A percentile compares a stretch with the other conserved stretches of the same genome.
Conservation (phyloP, 2,113 vertebrate species). For the Corythornis vintsioides region DNA sequence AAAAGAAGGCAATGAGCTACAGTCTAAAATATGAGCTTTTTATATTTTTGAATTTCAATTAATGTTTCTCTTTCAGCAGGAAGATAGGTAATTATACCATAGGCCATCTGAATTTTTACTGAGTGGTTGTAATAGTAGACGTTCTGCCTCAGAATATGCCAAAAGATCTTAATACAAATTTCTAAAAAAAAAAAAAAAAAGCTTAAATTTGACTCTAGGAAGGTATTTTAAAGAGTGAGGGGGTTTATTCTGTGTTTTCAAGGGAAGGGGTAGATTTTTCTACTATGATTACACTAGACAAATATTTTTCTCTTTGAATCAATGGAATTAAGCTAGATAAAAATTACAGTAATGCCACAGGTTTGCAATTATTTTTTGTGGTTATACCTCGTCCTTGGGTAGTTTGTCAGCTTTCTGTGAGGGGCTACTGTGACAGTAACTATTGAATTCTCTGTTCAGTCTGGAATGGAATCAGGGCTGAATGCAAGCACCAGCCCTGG, state of each 20-base stretch:
- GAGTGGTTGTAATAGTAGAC: background rate
- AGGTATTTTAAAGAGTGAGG: background rate
- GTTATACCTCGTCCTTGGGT: rapidly evolving
- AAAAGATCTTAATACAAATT: background rate
- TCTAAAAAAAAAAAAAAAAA: background rate
- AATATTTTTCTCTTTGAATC: background rate
- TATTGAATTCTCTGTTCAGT: background rate
- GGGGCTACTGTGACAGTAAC: background rate
- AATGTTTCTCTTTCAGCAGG: background rate
- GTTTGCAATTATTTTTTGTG: background rate
- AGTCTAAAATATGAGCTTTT: background rate
- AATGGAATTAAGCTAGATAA: background rate
- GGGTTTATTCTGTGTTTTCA: background rate
- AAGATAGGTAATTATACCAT: background rate
- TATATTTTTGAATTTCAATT: background rate
- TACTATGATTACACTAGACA: background rate
- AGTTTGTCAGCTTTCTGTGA: background rate
- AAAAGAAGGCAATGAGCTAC: background rate
- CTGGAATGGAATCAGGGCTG: background rate
- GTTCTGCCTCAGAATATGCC: background rate
- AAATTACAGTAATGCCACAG: background rate
- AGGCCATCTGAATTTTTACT: background rate
- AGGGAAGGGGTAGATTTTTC: background rate
- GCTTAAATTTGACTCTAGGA: background rate
- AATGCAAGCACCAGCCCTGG: background rate